Evolutionary conservation across 2,888 invertebrate genomes (phyloP).

Genomic region (Eupithecia insigniata): DNA sequence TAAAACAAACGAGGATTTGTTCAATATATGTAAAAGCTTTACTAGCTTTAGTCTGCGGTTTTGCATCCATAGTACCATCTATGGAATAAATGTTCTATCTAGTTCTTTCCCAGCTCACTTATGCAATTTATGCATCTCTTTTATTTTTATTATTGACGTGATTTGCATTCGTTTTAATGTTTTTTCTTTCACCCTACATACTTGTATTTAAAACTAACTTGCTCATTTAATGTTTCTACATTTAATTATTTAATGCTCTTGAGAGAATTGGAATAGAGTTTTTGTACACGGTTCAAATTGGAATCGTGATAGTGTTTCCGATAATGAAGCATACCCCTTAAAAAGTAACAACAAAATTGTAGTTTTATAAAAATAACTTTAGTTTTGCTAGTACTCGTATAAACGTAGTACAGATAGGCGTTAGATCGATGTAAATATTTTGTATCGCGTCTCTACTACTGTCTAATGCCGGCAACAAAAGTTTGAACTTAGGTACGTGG

Average conservation of each 20-base stretch:
- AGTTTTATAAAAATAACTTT: not conserved
- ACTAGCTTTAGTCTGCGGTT: not conserved
- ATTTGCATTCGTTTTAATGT: not conserved
- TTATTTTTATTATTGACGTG: not conserved
- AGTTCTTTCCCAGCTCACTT: not conserved
- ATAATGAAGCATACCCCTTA: slow-evolving; percentile 28
- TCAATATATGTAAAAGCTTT: not conserved
- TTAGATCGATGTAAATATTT: not conserved
- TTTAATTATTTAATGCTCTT: slow-evolving; percentile 46
- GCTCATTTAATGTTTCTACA: slow-evolving; percentile 37
- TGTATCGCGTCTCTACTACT: not conserved
- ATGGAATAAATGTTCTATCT: not conserved
- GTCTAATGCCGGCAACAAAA: not conserved
- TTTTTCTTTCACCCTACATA: not conserved
- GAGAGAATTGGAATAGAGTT: slow-evolving; percentile 45
- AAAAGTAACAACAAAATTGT: not conserved
- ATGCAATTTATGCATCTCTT: not conserved
- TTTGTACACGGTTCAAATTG: slow-evolving; percentile 49
- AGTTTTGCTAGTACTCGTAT: too few relatives aligned
- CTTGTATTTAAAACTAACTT: not conserved
- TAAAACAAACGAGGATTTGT: slow-evolving; percentile 7
- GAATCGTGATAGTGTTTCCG: slow-evolving; percentile 45
- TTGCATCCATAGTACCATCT: not conserved
- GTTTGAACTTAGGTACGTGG: too few relatives aligned
- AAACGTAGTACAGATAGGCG: not conserved